phyloP scores from a whole-genome alignment of 2,888 invertebrate genomes.

The Agrilus mali region DNA sequence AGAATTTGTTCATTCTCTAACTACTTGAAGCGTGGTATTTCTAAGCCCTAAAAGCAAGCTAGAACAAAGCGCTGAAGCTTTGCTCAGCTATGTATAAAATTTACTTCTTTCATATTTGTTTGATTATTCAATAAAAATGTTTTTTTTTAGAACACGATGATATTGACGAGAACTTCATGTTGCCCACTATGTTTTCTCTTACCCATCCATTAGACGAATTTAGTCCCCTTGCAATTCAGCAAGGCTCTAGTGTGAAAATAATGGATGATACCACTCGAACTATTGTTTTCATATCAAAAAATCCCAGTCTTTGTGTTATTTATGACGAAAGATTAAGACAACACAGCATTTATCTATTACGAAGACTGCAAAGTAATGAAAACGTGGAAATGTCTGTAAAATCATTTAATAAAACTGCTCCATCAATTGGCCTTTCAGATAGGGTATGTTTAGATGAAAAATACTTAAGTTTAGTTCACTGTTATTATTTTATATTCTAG shows the following conservation, averaged over 20 bases:
- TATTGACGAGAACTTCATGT: slow-evolving; percentile 28
- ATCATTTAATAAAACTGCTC: slow-evolving; percentile 16
- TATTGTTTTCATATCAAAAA: slow-evolving; percentile 63
- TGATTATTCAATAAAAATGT: no score
- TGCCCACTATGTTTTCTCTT: slow-evolving; percentile 75
- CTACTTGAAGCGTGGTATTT: no score
- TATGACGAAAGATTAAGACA: slow-evolving; percentile 65
- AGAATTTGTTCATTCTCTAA: no score
- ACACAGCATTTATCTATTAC: slow-evolving; percentile 72
- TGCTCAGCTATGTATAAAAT: no score
- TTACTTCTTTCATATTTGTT: no score
- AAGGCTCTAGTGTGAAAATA: slow-evolving; percentile 46
- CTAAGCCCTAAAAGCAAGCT: no score
- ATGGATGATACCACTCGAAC: slow-evolving; percentile 43
- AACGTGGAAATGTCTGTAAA: slow-evolving; percentile 23
- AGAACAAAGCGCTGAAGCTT: no score
- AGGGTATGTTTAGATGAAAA: slow-evolving; percentile 16
- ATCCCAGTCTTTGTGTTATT: slow-evolving; percentile 69
- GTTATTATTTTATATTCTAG: slow-evolving; percentile 13
- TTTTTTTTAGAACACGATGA: no score
- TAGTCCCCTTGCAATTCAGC: slow-evolving; percentile 66
- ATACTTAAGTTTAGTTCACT: background rate
- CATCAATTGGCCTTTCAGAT: slow-evolving; percentile 19
- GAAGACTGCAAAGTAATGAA: slow-evolving; percentile 66
- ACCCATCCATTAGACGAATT: slow-evolving; percentile 87